These are phyloP conservation scores for Priocnemis perturbator DNA, from an alignment of 2,888 invertebrate species.

Conservation along the genomic window DNA sequence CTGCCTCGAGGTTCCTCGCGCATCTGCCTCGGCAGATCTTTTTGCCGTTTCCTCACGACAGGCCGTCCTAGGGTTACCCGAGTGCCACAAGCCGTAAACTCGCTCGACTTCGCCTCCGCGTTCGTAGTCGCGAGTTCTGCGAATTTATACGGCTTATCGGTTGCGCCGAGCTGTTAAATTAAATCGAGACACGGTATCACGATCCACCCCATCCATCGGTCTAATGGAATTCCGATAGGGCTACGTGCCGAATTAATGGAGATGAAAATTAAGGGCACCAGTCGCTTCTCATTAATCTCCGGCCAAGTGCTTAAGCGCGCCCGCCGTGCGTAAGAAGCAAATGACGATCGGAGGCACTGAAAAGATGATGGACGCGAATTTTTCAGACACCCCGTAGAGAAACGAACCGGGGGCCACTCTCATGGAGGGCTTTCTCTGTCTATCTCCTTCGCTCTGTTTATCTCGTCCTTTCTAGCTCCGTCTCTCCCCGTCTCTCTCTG, in stretches of 20 bases:
- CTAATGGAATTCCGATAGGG: conserved; percentile 40
- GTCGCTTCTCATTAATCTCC: conserved; percentile 57
- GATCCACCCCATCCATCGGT: background rate
- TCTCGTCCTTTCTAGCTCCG: too few relatives aligned
- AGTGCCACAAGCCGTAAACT: conserved; percentile 49
- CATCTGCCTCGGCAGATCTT: conserved; percentile 43
- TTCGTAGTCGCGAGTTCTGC: too few relatives aligned
- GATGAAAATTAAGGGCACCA: conserved; percentile 54
- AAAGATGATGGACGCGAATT: conserved; percentile 54
- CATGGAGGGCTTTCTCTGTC: conserved; percentile 40
- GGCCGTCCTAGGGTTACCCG: conserved; percentile 44
- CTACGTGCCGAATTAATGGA: conserved; percentile 56
- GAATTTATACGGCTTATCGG: too few relatives aligned
- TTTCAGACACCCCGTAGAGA: conserved; percentile 65
- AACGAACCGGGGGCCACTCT: conserved; percentile 30
- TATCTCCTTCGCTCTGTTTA: conserved; percentile 13
- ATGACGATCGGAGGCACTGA: conserved; percentile 48
- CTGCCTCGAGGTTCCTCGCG: conserved; percentile 26
- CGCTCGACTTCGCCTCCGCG: conserved; percentile 19
- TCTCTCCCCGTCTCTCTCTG: background rate
- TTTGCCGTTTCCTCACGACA: conserved; percentile 40
- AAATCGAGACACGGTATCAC: too few relatives aligned
- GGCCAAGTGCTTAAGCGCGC: conserved; percentile 7
- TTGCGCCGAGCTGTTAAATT: too few relatives aligned
- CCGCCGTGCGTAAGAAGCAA: conserved; percentile 48